These are phyloP conservation scores for Lasius platythorax DNA, from an alignment of 2,888 invertebrate genomes.

Conservation along the genomic window DNA sequence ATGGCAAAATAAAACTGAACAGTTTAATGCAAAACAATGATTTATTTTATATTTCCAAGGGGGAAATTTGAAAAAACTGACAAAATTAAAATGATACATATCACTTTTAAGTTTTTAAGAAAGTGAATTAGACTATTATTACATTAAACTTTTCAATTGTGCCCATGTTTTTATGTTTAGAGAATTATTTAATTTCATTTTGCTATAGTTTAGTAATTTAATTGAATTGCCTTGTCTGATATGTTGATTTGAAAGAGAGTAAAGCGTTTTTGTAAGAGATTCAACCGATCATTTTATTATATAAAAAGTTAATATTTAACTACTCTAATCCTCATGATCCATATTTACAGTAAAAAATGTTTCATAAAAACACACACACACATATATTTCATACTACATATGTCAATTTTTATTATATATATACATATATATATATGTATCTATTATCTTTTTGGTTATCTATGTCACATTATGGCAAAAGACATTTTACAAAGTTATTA, in stretches of 20 bases:
- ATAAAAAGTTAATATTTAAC: constrained; percentile 24
- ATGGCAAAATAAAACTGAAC: no score
- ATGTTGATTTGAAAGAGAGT: neutral
- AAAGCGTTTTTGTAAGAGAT: constrained; percentile 21
- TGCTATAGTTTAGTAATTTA: constrained; percentile 70
- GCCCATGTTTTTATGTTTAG: constrained; percentile 64
- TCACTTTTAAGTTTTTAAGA: neutral
- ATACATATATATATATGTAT: neutral
- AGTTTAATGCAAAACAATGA: no score
- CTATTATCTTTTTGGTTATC: neutral
- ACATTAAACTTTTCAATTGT: constrained; percentile 4
- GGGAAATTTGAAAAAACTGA: no score
- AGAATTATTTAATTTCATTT: constrained; percentile 74
- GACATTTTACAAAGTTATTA: neutral
- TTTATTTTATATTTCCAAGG: no score
- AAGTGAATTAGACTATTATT: neutral
- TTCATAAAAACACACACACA: neutral
- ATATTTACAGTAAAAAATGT: constrained; percentile 12
- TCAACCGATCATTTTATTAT: constrained; percentile 5
- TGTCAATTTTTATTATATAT: neutral
- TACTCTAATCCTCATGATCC: neutral
- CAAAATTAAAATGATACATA: no score
- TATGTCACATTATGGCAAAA: neutral
- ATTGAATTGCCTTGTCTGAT: constrained; percentile 64
- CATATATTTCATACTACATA: neutral